Evolutionary conservation across 2,113 vertebrate species (phyloP).

Genomic region (Lagopus leucura): DNA sequence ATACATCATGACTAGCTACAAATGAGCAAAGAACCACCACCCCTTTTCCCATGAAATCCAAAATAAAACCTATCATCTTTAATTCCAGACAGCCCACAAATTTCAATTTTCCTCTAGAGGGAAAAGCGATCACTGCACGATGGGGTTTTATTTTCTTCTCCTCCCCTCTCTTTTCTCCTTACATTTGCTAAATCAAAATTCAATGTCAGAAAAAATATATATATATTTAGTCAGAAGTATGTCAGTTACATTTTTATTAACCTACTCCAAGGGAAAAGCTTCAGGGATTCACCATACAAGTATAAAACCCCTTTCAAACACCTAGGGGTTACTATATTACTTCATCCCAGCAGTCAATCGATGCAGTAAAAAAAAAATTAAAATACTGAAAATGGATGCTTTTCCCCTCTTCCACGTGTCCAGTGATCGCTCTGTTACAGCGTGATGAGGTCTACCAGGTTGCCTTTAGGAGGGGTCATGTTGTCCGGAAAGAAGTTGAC

Average conservation of each 20-base stretch:
- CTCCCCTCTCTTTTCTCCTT: constrained; percentile 1
- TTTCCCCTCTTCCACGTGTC: constrained; percentile 43
- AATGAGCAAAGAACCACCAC: constrained; percentile 10
- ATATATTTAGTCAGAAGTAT: constrained; percentile 76
- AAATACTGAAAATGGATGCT: constrained; percentile 68
- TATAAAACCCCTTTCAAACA: constrained; percentile 73
- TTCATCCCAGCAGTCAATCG: constrained; percentile 68
- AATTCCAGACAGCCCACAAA: constrained; percentile 31
- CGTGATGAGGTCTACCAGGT: constrained; percentile 97
- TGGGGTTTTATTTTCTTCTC: constrained; percentile 23
- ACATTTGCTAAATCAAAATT: constrained; percentile 67
- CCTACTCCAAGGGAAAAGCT: constrained; percentile 75
- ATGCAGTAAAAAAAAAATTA: constrained; percentile 71
- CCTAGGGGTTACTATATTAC: constrained; percentile 59
- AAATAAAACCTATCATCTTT: constrained; percentile 48
- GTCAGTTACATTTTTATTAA: constrained; percentile 82
- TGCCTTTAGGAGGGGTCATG: constrained; percentile 99
- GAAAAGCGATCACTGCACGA: constrained; percentile 21
- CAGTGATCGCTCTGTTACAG: constrained; percentile 81
- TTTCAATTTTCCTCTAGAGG: constrained; percentile 4
- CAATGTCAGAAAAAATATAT: constrained; percentile 79
- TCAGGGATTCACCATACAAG: constrained; percentile 69
- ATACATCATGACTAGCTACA: constrained; percentile 36
- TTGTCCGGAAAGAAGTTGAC: constrained; percentile 99
- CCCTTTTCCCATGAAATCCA: background rate